A percentile compares a stretch with the other conserved stretches of the same genome.
Evolutionary conservation across 2,888 invertebrate species (phyloP).

Genomic region (Ceratothoa steindachneri): DNA sequence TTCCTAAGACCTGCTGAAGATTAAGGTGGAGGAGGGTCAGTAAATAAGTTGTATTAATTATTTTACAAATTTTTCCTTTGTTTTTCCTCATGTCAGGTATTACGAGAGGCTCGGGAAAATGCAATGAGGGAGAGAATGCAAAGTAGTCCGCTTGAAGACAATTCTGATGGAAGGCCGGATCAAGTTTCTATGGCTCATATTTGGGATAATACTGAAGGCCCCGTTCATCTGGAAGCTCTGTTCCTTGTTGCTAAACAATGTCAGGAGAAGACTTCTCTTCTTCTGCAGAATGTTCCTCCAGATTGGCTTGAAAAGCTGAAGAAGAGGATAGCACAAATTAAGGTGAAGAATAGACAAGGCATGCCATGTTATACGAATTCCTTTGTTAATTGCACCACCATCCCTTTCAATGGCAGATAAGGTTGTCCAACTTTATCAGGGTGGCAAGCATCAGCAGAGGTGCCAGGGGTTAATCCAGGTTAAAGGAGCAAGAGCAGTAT

Average conservation of each 20-base stretch:
- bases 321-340: constrained; percentile 20
- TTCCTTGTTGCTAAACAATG: constrained; percentile 38
- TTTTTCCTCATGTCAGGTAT: too few relatives aligned
- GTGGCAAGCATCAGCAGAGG: too few relatives aligned
- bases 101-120: constrained; percentile 37
- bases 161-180: neutral
- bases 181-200: constrained; percentile 18
- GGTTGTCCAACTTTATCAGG: too few relatives aligned
- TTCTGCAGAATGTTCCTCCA: constrained; percentile 24
- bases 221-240: constrained; percentile 40
- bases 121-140: constrained; percentile 21
- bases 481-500: too few relatives aligned
- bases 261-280: constrained; percentile 19
- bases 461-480: too few relatives aligned
- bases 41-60: too few relatives aligned
- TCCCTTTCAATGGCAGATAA: too few relatives aligned
- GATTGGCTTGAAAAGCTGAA: constrained; percentile 16
- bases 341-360: constrained; percentile 12
- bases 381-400: neutral
- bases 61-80: too few relatives aligned
- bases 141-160: neutral
- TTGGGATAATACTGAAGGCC: constrained; percentile 36
- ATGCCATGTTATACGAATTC: neutral
- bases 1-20: too few relatives aligned
- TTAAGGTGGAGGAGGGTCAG: too few relatives aligned